Evolutionary conservation across 2,113 vertebrate species (phyloP), one percentile per base, ranked within the genome.

Genomic region (Nematolebias whitei): DNA sequence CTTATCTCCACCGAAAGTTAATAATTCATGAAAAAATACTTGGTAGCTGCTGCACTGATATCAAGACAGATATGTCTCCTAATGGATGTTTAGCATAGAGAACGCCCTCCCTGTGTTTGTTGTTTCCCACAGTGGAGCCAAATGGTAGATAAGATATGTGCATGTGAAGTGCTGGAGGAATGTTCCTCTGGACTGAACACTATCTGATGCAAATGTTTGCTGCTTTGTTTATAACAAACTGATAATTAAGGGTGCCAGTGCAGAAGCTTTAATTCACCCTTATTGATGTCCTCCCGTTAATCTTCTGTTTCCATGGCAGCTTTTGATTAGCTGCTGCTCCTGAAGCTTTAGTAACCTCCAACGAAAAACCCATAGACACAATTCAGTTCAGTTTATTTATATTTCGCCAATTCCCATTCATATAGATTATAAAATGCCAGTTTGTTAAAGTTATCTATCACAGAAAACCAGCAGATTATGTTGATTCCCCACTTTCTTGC

Each of bases 21-120:
- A 90, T 91, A 81, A 91, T 91, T 91, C 68, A 86, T 86, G 65
- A 58, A 80, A 70, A 85, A 82, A 60, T 77, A 63, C 82, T 71
- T 11, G 63, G 67, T 79, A 53, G 75, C 63, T 67, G 68, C 47
- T 56, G 63, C 75, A 60, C 29, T 54, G 68, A 86, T 82, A 79
- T 81, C 71, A 78, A 77, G 75, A 86, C 81, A 56, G 68, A 85
- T 88, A 69, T 52, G 71, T 44, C 54, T 66, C 52, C 52, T 45
- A 8, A 71, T 83, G 61, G 64, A 80, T 81, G 57, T 79, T 87
- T 71, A 65, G 66, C 75, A 79, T 79, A 82, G 73, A 69, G 84
- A 83, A 79, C 74, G 76, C 64, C 63, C 51, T 47, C 26, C 16
- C 55, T 54, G 12, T 81, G 70, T 80, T 87, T 87, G 76, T 82